These are phyloP conservation scores for Morus bassanus DNA, from an alignment of 2,797 vertebrate species.

Conservation along the genomic window DNA sequence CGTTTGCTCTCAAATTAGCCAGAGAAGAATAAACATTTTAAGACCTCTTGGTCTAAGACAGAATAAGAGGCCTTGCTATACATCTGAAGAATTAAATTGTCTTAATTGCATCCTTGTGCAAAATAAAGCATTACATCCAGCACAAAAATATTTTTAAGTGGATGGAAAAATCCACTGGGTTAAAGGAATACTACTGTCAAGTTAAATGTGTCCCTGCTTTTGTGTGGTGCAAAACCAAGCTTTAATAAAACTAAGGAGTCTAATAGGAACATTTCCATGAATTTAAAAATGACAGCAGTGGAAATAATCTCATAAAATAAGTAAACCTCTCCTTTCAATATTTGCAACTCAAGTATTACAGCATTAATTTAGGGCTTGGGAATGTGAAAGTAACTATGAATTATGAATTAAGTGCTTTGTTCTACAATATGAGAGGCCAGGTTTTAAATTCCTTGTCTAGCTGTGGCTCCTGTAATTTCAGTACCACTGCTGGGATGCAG, in stretches of 20 bases:
- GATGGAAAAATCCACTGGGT: constrained; percentile 44
- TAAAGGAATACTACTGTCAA: constrained; percentile 42
- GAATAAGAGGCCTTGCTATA: constrained; percentile 1
- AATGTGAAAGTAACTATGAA: constrained; percentile 21
- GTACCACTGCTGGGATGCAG: not conserved
- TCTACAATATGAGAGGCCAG: not conserved
- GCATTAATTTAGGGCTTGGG: not conserved
- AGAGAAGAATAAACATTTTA: constrained; percentile 38
- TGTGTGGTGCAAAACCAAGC: constrained; percentile 20
- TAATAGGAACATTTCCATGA: constrained; percentile 36
- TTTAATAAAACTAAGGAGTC: constrained; percentile 40
- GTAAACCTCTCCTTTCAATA: constrained; percentile 16
- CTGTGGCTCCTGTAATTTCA: not conserved
- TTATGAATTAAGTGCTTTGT: not conserved
- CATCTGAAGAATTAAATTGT: constrained; percentile 26
- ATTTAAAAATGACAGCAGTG: constrained; percentile 43
- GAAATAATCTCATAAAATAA: constrained; percentile 46
- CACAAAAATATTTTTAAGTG: constrained; percentile 47
- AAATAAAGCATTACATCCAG: constrained; percentile 30
- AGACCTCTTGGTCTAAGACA: constrained; percentile 8
- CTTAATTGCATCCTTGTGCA: constrained; percentile 57
- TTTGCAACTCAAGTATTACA: constrained; percentile 1
- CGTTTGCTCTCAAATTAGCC: constrained; percentile 13
- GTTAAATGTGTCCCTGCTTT: not conserved
- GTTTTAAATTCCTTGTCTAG: not conserved